Base-by-base conservation (phyloP, 1,140 invertebrate genomes). In the Macrobrachium rosenbergii region DNA sequence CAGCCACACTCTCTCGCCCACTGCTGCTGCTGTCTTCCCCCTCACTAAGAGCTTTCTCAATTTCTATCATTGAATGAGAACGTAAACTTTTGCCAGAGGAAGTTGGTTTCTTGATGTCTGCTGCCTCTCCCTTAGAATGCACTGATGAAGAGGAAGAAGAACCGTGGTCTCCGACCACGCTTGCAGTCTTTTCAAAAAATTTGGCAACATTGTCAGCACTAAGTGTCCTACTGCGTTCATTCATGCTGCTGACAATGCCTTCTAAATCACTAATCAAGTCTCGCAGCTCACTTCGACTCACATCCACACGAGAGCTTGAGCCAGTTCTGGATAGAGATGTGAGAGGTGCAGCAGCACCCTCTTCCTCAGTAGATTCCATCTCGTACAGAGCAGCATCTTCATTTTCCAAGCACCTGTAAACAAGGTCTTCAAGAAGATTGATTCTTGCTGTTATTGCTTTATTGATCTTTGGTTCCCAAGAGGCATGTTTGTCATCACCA, bases 401-500 rank as follows among this genome's bases (percentile, higher is more conserved):
- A 72, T 72, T 72, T 43, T 72, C 69, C 8, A 72, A 28, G 37
- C 69, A 72, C 69, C 69, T 63, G 23, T 81, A 81, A 2, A 81
- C 79, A 21, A 81, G 59, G 3, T 67, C 63, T 43, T 81, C 79
- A 7, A 81, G 43, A 17, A 81, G 19, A 63, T 81, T 63, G 23
- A 81, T 81, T 43, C 79, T 64, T 2, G 63, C 19, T 11, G 79
- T 81, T 17, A 81, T 81, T 11, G 28, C 62, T 43, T 81, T 12
- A 19, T 45, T 81, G 16, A 81, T 81, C n/a, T 81, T 81, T 45
- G 79, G 79, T 21, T 81, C 79, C 79, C 79, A 81, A n/a, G 79
- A 81, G 17, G 79, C 63, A 12, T 23, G n/a, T 8, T 52, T 52
- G 12, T 63, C 37, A 52, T 67, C 79, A 21, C 23, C 7, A 67